phyloP scores from a whole-genome alignment of 1,140 invertebrate species.

The Sitobion miscanthi region DNA sequence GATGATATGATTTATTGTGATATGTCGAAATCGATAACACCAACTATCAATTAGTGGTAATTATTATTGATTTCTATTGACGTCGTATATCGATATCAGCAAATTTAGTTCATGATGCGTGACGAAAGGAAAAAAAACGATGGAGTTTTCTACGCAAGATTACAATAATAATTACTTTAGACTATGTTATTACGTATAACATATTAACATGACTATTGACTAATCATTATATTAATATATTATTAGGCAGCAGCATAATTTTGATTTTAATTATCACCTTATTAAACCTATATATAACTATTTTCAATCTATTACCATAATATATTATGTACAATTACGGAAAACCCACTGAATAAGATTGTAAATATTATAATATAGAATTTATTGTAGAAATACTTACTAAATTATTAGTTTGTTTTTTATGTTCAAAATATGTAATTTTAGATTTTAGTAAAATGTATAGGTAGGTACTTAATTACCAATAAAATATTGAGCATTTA shows the following conservation, averaged over 20 bases:
- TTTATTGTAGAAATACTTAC: background rate
- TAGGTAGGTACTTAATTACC: too few species aligned
- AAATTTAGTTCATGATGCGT: background rate
- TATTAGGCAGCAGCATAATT: background rate
- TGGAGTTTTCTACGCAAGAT: background rate
- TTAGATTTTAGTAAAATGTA: background rate
- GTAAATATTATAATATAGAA: background rate
- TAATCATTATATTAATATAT: background rate
- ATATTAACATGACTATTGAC: background rate
- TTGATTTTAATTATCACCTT: background rate
- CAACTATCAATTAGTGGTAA: background rate
- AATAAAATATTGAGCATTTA: background rate
- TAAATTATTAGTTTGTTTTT: background rate
- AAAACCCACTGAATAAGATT: too few species aligned
- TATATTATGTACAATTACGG: background rate
- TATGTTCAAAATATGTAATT: background rate
- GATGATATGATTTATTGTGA: background rate
- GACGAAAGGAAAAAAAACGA: background rate
- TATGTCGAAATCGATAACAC: background rate
- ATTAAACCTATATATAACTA: background rate
- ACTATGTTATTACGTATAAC: background rate
- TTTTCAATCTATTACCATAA: background rate
- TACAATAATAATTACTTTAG: background rate
- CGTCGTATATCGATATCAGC: background rate
- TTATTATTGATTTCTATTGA: background rate